These are phyloP conservation scores for Nezara viridula DNA, from an alignment of 2,888 invertebrate species.

Conservation along the genomic window DNA sequence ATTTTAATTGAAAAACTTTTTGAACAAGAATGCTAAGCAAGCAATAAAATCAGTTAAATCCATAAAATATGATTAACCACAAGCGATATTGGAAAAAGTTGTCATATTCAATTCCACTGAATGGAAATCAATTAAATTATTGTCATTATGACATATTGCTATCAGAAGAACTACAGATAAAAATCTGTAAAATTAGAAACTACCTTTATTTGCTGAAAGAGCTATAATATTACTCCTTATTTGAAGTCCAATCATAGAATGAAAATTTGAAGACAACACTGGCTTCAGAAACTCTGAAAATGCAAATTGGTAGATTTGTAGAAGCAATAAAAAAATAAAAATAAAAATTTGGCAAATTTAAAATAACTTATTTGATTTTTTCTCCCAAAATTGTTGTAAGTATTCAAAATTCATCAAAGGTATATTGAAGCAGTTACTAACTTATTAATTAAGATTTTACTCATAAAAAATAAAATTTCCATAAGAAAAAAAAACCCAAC, in stretches of 20 bases:
- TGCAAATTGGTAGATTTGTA: constrained; percentile 9
- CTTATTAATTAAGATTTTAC: not conserved
- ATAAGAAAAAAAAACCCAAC: not conserved
- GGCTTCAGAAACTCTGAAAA: constrained; percentile 21
- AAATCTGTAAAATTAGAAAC: constrained; percentile 24
- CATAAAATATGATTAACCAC: not conserved
- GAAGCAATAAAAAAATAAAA: not conserved
- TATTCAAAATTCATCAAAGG: not conserved
- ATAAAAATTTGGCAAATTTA: not conserved
- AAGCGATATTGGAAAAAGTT: not conserved
- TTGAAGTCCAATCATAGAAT: not conserved
- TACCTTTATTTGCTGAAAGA: constrained; percentile 45
- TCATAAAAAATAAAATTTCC: not conserved
- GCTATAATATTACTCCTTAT: constrained; percentile 34
- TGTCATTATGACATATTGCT: not conserved
- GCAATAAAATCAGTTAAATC: not conserved
- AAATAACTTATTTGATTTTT: not conserved
- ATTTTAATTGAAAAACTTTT: not conserved
- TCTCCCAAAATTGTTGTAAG: not conserved
- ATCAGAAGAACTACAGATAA: constrained; percentile 12
- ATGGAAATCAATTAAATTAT: not conserved
- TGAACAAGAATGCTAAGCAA: not conserved
- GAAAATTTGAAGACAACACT: constrained; percentile 44
- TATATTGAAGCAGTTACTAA: not conserved
- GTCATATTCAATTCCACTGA: not conserved